Evolutionary conservation across 2,113 vertebrate species (phyloP).

Genomic region (Macquaria australasica): DNA sequence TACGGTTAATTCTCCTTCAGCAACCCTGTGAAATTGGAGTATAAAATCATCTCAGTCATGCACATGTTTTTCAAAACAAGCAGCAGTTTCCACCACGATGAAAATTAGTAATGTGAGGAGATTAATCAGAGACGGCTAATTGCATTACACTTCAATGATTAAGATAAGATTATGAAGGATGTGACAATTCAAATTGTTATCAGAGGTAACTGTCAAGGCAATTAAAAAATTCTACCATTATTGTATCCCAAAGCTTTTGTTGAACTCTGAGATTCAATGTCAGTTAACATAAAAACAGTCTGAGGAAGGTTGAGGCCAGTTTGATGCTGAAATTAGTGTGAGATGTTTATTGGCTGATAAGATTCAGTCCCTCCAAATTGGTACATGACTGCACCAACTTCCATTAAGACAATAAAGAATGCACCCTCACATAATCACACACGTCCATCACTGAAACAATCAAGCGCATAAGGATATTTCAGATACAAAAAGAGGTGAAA

Average conservation of each 20-base stretch:
- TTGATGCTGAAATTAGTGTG: conserved; percentile 12
- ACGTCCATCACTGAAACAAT: conserved; percentile 31
- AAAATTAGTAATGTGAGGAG: conserved; percentile 44
- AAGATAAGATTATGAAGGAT: conserved; percentile 57
- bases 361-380: not conserved
- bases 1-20: not conserved
- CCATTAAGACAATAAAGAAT: conserved; percentile 23
- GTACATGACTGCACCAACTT: not conserved
- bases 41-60: conserved; percentile 2
- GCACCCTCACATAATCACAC: not conserved
- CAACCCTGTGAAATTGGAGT: not conserved
- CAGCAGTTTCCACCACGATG: conserved; percentile 5
- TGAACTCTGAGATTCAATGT: conserved; percentile 27
- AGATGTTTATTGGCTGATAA: conserved; percentile 20
- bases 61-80: conserved; percentile 42
- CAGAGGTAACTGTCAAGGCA: conserved; percentile 40
- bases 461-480: conserved; percentile 19
- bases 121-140: conserved; percentile 53
- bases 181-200: conserved; percentile 45
- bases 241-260: conserved; percentile 31
- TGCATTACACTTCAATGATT: conserved; percentile 60
- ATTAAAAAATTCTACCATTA: conserved; percentile 15
- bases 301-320: conserved; percentile 18
- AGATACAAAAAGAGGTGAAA: conserved; percentile 24
- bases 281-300: not conserved